phyloP scores from a whole-genome alignment of 2,888 invertebrate species.

The Campoplex capitator region DNA sequence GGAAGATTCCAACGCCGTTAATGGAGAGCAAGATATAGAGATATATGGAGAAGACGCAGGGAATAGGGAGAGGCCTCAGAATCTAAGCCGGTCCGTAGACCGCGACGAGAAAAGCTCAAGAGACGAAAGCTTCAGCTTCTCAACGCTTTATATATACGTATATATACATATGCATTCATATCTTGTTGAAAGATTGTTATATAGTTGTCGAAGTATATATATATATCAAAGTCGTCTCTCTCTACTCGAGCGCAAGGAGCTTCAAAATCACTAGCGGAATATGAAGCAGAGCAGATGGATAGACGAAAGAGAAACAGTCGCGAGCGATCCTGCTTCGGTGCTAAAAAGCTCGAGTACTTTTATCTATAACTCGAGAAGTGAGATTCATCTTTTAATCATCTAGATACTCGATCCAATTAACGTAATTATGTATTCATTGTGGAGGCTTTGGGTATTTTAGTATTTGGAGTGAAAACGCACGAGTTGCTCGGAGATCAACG shows the following conservation, averaged over 20 bases:
- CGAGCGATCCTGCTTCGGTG: background rate
- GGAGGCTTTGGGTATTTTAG: background rate
- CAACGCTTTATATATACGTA: conserved; percentile 28
- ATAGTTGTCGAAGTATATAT: conserved; percentile 15
- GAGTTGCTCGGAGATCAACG: background rate
- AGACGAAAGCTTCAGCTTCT: conserved; percentile 55
- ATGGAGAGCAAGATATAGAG: conserved; percentile 53
- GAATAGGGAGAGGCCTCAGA: conserved; percentile 45
- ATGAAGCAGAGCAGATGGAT: conserved; percentile 41
- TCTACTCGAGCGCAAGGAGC: conserved; percentile 41
- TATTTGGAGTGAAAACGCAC: background rate
- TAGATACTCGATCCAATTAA: conserved; percentile 52
- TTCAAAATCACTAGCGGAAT: conserved; percentile 52
- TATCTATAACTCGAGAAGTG: conserved; percentile 39
- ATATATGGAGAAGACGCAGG: conserved; percentile 8
- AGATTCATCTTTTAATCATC: conserved; percentile 29
- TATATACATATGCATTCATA: conserved; percentile 17
- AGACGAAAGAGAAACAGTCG: conserved; percentile 9
- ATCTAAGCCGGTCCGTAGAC: conserved; percentile 60
- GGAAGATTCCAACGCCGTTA: conserved; percentile 66
- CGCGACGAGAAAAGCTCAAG: conserved; percentile 62
- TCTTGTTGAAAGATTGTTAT: conserved; percentile 27
- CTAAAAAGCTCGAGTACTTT: conserved; percentile 34
- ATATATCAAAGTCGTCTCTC: conserved; percentile 8
- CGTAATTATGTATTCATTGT: conserved; percentile 37